Conservation (phyloP, 2,888 invertebrate genomes). For the Aleiodes testaceus region DNA sequence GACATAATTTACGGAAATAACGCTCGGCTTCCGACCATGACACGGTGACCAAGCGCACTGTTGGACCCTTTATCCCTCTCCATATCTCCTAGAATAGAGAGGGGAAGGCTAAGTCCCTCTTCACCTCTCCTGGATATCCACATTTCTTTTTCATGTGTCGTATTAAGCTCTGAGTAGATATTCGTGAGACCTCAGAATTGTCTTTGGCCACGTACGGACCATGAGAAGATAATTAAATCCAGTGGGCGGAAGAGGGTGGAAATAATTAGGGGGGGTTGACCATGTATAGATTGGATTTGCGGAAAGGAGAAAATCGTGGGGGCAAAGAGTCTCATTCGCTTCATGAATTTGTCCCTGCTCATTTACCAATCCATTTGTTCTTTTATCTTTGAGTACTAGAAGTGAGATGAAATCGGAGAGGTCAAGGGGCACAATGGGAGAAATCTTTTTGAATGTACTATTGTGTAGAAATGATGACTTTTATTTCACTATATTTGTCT, state of each 20-base stretch:
- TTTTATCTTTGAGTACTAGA: not conserved
- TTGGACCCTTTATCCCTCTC: conserved; percentile 42
- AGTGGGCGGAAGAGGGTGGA: conserved; percentile 5
- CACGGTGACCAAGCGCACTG: conserved; percentile 42
- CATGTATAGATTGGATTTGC: conserved; percentile 20
- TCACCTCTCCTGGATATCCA: conserved; percentile 38
- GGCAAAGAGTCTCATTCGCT: conserved; percentile 2
- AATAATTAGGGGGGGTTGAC: conserved; percentile 20
- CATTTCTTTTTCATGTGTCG: conserved; percentile 53
- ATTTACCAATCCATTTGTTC: not conserved
- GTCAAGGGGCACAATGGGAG: too few species aligned
- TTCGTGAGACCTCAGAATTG: conserved; percentile 12
- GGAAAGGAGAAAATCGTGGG: not conserved
- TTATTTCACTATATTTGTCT: conserved; percentile 20
- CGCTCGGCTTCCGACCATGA: conserved; percentile 37
- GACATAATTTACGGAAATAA: conserved; percentile 48
- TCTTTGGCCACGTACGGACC: conserved; percentile 13
- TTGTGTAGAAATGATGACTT: conserved; percentile 22
- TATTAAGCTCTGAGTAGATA: conserved; percentile 10
- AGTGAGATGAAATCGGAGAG: too few species aligned
- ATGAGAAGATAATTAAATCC: conserved; percentile 27
- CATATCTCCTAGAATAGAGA: not conserved
- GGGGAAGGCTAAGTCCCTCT: not conserved
- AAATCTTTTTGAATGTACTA: not conserved
- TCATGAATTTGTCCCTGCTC: not conserved